phyloP scores from a whole-genome alignment of 2,797 vertebrate genomes.

The Sternotherus odoratus region DNA sequence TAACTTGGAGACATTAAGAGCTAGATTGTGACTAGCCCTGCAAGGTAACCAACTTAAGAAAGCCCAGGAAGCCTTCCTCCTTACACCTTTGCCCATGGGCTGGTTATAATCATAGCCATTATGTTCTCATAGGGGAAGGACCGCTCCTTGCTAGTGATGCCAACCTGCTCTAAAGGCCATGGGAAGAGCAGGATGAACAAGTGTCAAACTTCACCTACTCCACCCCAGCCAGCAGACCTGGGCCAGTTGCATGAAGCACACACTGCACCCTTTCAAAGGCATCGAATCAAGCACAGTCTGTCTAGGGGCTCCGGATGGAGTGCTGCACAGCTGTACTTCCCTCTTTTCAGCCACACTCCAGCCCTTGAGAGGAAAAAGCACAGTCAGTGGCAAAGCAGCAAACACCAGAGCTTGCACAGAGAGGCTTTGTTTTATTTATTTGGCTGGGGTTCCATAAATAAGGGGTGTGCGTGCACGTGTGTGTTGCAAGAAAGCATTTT shows the following conservation, averaged over 20 bases:
- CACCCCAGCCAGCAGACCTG: background rate
- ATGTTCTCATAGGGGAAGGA: background rate
- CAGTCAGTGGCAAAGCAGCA: slow-evolving; percentile 51
- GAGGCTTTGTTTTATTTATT: slow-evolving; percentile 42
- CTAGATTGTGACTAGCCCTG: slow-evolving; percentile 34
- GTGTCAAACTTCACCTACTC: background rate
- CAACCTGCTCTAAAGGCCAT: background rate
- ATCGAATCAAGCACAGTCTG: slow-evolving; percentile 37
- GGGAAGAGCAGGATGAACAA: background rate
- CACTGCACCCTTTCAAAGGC: slow-evolving; percentile 18
- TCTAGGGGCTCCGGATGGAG: slow-evolving; percentile 50
- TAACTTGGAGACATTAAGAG: slow-evolving; percentile 12
- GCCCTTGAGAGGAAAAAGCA: slow-evolving; percentile 29
- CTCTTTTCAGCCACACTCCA: slow-evolving; percentile 33
- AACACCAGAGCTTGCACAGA: slow-evolving; percentile 27
- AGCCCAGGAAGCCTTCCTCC: slow-evolving; percentile 34
- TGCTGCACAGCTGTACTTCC: slow-evolving; percentile 65
- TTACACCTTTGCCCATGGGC: slow-evolving; percentile 49
- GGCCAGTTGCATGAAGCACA: slow-evolving; percentile 1
- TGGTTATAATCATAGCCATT: slow-evolving; percentile 40
- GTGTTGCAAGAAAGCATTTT: slow-evolving; percentile 54
- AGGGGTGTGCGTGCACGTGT: background rate
- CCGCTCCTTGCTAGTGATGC: background rate
- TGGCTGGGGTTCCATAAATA: slow-evolving; percentile 52
- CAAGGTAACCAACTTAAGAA: slow-evolving; percentile 60